Evolutionary conservation across 1,140 invertebrate genomes (phyloP), one percentile per base, ranked within the genome.

Genomic region (Chlorops oryzae): DNA sequence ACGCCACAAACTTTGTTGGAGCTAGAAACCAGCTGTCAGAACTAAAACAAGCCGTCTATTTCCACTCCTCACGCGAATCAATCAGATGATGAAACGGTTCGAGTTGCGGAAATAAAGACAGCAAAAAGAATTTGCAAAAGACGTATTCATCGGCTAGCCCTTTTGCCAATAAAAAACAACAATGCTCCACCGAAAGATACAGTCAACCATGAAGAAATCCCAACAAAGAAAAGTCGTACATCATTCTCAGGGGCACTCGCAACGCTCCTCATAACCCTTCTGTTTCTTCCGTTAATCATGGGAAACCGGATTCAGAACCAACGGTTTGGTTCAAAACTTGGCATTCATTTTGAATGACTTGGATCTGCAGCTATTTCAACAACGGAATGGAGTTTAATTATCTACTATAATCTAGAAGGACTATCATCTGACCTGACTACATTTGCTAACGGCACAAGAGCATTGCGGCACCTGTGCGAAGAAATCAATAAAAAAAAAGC

Each of bases 71-170:
- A 32, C 28, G 7, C n/a, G 28, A 32, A 32, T 9, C 28, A 7
- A 32, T 32, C 44, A 9, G 3, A 9, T n/a, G 50, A 55, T 47
- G 45, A 40, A 12, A 12, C 28, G 12, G 24, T 44, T 6, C 27
- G 54, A 23, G 53, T 55, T 7, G 54, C 52, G 1, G 35, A 24
- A 6, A 39, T 55, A 13, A 43, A 48, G 48, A 52, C 44, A 23
- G n/a, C 4, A 12, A 15, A 1, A 13, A 34, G 40, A 10, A 22
- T 38, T 13, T 6, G 28, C 3, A 52, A 52, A 40, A 37, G 54
- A 9, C 4, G 25, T 18, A 43, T 50, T 32, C 48, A 50, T 43
- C 3, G 24, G 18, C 25, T 49, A 24, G 21, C 17, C 3, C 47
- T 23, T 5, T 39, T 39, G 18, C 35, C 46, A 24, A 25, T 24